A percentile compares a stretch with the other conserved stretches of the same genome.
Conservation (phyloP, 2,888 invertebrate species). For the Drosophila ustulata region DNA sequence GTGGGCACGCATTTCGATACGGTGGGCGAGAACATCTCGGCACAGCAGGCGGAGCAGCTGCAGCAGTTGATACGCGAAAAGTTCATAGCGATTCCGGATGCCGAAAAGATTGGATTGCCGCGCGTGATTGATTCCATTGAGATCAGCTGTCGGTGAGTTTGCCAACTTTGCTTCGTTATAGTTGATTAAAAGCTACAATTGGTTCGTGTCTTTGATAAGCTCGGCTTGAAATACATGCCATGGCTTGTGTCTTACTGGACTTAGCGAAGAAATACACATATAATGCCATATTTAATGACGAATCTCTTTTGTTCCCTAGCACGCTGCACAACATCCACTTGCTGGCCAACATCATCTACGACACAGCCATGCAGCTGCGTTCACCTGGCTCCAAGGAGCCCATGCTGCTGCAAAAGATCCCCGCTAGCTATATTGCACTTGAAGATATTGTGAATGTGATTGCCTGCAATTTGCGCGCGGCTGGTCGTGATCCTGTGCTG, state of each 20-base stretch:
- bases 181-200: too few species aligned
- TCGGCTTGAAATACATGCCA: too few species aligned
- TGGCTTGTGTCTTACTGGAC: too few species aligned
- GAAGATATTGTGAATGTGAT: slow-evolving; percentile 96
- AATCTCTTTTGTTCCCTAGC: slow-evolving; percentile 84
- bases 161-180: too few species aligned
- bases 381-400: slow-evolving; percentile 96
- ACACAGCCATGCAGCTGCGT: slow-evolving; percentile 95
- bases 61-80: slow-evolving; percentile 94
- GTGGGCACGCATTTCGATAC: slow-evolving; percentile 98
- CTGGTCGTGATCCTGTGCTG: slow-evolving; percentile 92
- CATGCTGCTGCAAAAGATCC: slow-evolving; percentile 96
- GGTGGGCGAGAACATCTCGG: slow-evolving; percentile 86
- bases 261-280: too few species aligned
- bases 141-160: slow-evolving; percentile 88
- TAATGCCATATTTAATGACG: neutral
- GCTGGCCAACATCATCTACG: slow-evolving; percentile 96
- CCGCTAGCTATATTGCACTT: slow-evolving; percentile 96
- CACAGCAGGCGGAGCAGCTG: slow-evolving; percentile 88
- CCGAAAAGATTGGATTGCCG: slow-evolving; percentile 97
- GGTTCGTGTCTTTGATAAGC: too few species aligned
- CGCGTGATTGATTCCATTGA: slow-evolving; percentile 96
- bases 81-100: slow-evolving; percentile 97
- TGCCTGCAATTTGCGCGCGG: slow-evolving; percentile 90
- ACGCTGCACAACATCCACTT: slow-evolving; percentile 95